phyloP scores from a whole-genome alignment of 2,888 invertebrate genomes.

The Cerceris rybyensis region DNA sequence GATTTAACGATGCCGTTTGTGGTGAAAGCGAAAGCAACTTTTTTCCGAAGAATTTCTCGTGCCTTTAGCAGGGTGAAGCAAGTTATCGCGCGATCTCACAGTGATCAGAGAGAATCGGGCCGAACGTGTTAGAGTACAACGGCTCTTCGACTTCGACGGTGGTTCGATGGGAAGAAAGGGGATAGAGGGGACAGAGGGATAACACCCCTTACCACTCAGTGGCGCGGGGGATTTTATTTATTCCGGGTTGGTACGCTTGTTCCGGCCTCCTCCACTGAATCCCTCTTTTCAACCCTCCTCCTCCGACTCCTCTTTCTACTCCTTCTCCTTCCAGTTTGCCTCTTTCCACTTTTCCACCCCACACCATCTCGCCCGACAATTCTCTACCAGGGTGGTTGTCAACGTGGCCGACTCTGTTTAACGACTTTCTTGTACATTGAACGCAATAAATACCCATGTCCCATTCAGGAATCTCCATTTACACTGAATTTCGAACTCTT shows the following conservation, averaged over 20 bases:
- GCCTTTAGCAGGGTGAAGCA: conserved; percentile 56
- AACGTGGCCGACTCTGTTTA: conserved; percentile 67
- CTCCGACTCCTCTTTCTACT: conserved; percentile 33
- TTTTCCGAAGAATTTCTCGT: conserved; percentile 43
- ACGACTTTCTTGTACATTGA: conserved; percentile 68
- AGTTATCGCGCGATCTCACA: conserved; percentile 66
- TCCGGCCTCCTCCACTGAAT: conserved; percentile 69
- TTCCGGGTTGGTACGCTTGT: conserved; percentile 74
- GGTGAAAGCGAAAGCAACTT: conserved; percentile 37
- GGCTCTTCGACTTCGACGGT: conserved; percentile 60
- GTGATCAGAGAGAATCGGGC: conserved; percentile 69
- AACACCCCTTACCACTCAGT: conserved; percentile 61
- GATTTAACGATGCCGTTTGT: conserved; percentile 30
- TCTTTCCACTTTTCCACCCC: conserved; percentile 52
- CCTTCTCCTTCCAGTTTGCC: conserved; percentile 24
- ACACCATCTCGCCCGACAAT: conserved; percentile 64
- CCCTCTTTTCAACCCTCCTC: conserved; percentile 69
- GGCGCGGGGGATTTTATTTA: conserved; percentile 72
- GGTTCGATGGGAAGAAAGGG: conserved; percentile 49
- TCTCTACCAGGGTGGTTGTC: conserved; percentile 68
- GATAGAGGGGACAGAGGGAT: conserved; percentile 47
- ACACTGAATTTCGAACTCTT: conserved; percentile 44
- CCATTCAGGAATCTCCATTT: conserved; percentile 65
- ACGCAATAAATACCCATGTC: conserved; percentile 69
- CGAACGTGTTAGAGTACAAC: conserved; percentile 59